Evolutionary conservation across 2,797 vertebrate genomes (phyloP).

Genomic region (Phylloscopus collybita): DNA sequence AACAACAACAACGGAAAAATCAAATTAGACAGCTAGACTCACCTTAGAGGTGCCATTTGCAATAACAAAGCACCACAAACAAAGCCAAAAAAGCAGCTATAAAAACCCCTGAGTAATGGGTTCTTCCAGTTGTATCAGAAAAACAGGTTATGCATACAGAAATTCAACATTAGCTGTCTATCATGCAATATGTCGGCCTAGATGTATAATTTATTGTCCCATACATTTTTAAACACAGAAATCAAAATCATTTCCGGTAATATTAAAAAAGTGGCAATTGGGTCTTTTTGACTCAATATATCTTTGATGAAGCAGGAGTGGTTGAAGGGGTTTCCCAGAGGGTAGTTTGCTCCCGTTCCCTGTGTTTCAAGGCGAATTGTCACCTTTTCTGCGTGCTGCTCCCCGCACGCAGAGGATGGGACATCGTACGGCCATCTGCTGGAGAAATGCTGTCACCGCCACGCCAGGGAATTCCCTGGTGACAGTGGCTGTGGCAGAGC

Average conservation of each 20-base stretch:
- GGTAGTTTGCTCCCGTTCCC: background rate
- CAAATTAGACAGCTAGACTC: background rate
- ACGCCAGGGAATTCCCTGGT: background rate
- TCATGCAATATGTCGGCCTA: background rate
- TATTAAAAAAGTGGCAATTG: slow-evolving; percentile 18
- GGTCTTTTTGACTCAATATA: background rate
- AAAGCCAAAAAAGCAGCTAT: background rate
- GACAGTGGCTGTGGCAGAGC: background rate
- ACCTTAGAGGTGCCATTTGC: background rate
- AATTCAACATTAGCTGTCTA: background rate
- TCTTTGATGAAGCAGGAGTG: background rate
- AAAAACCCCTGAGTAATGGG: background rate
- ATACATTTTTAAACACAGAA: slow-evolving; percentile 38
- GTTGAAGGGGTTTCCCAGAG: background rate
- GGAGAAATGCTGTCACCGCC: slow-evolving; percentile 31
- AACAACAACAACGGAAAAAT: background rate
- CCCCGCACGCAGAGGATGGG: background rate
- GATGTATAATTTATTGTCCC: slow-evolving; percentile 39
- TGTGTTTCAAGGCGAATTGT: background rate
- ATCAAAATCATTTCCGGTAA: background rate
- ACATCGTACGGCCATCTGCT: slow-evolving; percentile 70
- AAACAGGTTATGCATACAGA: fast-evolving
- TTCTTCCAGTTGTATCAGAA: background rate
- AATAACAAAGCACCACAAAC: background rate
- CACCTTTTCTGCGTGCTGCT: background rate